Evolutionary conservation across 2,888 invertebrate genomes (phyloP).

Genomic region (Sesamia inferens): DNA sequence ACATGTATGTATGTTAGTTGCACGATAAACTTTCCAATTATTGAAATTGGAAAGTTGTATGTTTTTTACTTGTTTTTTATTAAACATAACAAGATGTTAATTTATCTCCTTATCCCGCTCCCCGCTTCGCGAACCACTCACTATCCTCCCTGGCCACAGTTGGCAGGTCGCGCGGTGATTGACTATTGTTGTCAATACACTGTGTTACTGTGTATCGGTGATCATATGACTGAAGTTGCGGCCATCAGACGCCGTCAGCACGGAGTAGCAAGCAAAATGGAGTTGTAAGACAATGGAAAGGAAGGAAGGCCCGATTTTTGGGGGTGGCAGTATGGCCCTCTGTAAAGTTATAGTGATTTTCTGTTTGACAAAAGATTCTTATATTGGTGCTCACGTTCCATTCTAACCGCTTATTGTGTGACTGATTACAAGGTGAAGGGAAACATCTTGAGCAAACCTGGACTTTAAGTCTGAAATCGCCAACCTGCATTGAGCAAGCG

Average conservation of each 20-base stretch:
- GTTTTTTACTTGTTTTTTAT: not conserved
- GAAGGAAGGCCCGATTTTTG: not conserved
- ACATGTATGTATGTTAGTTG: too few species aligned
- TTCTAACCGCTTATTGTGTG: not conserved
- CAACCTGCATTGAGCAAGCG: too few species aligned
- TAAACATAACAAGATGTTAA: not conserved
- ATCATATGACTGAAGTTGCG: conserved; percentile 45
- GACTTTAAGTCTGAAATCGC: too few species aligned
- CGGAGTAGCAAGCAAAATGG: conserved; percentile 14
- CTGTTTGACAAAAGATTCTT: not conserved
- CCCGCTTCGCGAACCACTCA: conserved; percentile 27
- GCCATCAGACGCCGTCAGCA: not conserved
- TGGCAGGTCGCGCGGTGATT: conserved; percentile 68
- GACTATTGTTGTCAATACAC: conserved; percentile 70
- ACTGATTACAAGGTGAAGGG: too few species aligned
- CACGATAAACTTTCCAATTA: too few species aligned
- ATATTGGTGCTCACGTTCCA: not conserved
- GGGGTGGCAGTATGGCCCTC: not conserved
- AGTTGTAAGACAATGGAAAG: not conserved
- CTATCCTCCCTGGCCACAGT: conserved; percentile 30
- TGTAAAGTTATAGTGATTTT: not conserved
- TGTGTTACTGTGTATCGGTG: conserved; percentile 59
- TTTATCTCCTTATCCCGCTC: too few species aligned
- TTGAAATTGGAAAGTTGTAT: too few species aligned
- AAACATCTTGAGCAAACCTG: too few species aligned